Evolutionary conservation across 2,888 invertebrate species (phyloP).

Genomic region (Lasioglossum pauxillum): DNA sequence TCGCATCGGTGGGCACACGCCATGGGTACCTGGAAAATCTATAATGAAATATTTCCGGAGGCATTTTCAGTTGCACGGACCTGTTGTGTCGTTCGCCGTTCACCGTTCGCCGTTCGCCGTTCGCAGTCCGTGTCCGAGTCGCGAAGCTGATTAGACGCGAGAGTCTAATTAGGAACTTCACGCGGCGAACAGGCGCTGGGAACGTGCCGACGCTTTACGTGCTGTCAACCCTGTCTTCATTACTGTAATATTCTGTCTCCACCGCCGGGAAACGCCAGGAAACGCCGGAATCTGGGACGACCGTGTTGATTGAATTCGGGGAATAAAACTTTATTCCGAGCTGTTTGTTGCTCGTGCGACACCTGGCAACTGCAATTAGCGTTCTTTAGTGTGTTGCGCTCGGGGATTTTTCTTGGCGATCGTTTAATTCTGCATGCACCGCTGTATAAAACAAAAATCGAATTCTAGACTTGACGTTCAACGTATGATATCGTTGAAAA

Average conservation of each 20-base stretch:
- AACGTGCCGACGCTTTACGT: slow-evolving; percentile 13
- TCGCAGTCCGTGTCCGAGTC: slow-evolving; percentile 38
- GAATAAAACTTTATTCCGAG: slow-evolving; percentile 7
- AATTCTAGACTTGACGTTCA: not conserved
- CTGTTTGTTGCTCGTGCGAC: not conserved
- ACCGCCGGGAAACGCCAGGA: not conserved
- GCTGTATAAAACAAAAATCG: not conserved
- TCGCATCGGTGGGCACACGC: too few species aligned
- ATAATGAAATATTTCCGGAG: slow-evolving; percentile 62
- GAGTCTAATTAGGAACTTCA: slow-evolving; percentile 29
- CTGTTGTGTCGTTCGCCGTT: slow-evolving; percentile 39
- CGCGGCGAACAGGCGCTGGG: not conserved
- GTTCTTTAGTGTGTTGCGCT: not conserved
- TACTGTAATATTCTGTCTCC: not conserved
- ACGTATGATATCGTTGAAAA: not conserved
- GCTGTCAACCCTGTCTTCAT: slow-evolving; percentile 16
- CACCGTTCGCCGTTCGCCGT: slow-evolving; percentile 33
- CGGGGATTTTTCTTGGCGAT: not conserved
- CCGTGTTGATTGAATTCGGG: not conserved
- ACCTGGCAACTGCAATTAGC: not conserved
- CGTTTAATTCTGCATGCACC: too few species aligned
- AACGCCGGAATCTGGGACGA: not conserved
- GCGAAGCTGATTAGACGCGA: slow-evolving; percentile 19
- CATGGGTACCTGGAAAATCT: slow-evolving; percentile 43
- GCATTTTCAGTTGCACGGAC: slow-evolving; percentile 35